Evolutionary conservation across 2,113 vertebrate species (phyloP).

Genomic region (Uria lomvia): DNA sequence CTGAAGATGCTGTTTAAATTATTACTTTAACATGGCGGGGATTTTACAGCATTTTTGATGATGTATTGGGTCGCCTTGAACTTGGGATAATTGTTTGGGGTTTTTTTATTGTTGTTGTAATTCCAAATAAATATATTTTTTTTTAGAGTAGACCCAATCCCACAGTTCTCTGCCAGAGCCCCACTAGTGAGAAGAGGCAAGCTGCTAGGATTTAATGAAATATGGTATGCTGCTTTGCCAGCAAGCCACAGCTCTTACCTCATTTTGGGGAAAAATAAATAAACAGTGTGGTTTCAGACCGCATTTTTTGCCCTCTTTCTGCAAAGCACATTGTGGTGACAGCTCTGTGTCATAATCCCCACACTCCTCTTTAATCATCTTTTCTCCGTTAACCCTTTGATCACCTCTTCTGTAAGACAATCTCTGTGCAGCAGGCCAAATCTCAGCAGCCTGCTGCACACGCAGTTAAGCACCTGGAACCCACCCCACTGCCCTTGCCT

Average conservation of each 20-base stretch:
- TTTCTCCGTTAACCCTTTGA: not conserved
- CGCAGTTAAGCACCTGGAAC: not conserved
- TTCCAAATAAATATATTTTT: not conserved
- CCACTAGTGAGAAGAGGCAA: not conserved
- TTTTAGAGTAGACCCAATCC: not conserved
- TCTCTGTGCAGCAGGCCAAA: not conserved
- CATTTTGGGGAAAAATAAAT: not conserved
- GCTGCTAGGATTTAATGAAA: not conserved
- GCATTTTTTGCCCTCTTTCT: not conserved
- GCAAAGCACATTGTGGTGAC: not conserved
- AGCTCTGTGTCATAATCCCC: not conserved
- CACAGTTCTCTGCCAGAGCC: not conserved
- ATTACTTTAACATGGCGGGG: not conserved
- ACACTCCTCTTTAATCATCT: not conserved
- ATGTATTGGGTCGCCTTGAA: not conserved
- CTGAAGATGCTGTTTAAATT: not conserved
- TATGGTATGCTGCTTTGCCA: not conserved
- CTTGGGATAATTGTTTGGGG: not conserved
- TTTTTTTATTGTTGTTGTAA: not conserved
- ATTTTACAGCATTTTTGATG: constrained; percentile 1
- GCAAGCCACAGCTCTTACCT: not conserved
- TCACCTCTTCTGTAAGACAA: not conserved
- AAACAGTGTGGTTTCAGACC: not conserved
- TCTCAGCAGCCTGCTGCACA: not conserved
- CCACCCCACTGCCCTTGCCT: not conserved